Conservation (phyloP, 2,797 vertebrate genomes). For the Tolypeutes matacus region DNA sequence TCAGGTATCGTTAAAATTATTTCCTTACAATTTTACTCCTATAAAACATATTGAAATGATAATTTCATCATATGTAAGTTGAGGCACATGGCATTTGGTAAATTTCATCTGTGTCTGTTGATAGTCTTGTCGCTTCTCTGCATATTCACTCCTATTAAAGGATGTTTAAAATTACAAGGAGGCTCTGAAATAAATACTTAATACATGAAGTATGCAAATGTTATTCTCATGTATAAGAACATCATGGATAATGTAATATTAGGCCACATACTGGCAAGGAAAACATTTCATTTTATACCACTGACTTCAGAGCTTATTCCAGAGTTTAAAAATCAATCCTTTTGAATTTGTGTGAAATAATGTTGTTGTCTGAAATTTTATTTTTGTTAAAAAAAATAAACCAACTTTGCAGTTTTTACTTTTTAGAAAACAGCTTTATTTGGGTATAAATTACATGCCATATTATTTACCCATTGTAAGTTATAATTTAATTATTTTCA, state of each 20-base stretch:
- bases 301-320: not conserved
- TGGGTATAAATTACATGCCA: not conserved
- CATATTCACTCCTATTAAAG: not conserved
- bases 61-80: not conserved
- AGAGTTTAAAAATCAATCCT: not conserved
- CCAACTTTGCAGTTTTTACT: not conserved
- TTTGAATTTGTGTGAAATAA: not conserved
- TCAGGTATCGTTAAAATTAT: not conserved
- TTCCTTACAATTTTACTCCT: constrained; percentile 1
- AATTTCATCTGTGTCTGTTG: not conserved
- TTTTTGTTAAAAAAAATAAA: not conserved
- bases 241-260: not conserved
- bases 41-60: not conserved
- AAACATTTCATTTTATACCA: not conserved
- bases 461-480: not conserved
- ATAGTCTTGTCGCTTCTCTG: constrained; percentile 7
- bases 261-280: not conserved
- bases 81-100: not conserved
- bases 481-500: not conserved
- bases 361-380: not conserved
- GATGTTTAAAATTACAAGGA: constrained; percentile 41
- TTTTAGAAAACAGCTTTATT: not conserved
- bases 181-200: constrained; percentile 29
- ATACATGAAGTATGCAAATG: not conserved
- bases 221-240: not conserved